Evolutionary conservation across 1,140 invertebrate genomes (phyloP), one percentile per base, ranked within the genome.

Genomic region (Varroa destructor): DNA sequence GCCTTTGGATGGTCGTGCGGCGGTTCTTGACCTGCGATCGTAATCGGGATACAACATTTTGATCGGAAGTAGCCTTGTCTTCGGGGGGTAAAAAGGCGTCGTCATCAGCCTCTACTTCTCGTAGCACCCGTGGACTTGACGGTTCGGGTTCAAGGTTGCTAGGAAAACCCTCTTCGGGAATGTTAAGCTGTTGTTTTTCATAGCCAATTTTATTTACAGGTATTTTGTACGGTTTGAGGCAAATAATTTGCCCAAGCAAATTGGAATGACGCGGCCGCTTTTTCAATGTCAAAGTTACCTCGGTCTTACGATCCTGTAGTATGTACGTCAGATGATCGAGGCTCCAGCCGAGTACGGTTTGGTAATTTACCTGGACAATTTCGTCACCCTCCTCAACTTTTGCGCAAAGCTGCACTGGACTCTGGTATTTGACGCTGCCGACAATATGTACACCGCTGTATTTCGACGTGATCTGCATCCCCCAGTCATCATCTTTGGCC

Each of bases 311-410:
- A 76, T 90, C 89, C 75, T 86, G 85, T 76, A 91, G 84, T 37
- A 88, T 81, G 73, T 85, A 82, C 58, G 89, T 83, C n/a, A 92
- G 85, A 75, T 88, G 88, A 77, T 89, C 88, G 55, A 86, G 81
- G 75, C 89, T 87, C 90, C 90, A 92, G 0, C 89, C 90, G 74
- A 91, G 89, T 25, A 92, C 89, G n/a, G 89, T 92, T 79, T 92
- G 89, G 79, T 91, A 90, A 80, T 92, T 91, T 10, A 90, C 88
- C 82, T 91, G 90, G 37, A 94, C 88, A 73, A 96, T 89, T 82
- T 95, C 91, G 81, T 95, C 91, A 1, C 91, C 91, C 76, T 89
- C 88, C 81, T 91, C 89, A 77, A 94, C 89, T 81, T 91, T 91
- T 1, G 88, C 89, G 78, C 88, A 89, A 51, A 88, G 85, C 81